These are phyloP conservation scores for Athalia circularis DNA, from an alignment of 2,888 invertebrate genomes.

Conservation along the genomic window DNA sequence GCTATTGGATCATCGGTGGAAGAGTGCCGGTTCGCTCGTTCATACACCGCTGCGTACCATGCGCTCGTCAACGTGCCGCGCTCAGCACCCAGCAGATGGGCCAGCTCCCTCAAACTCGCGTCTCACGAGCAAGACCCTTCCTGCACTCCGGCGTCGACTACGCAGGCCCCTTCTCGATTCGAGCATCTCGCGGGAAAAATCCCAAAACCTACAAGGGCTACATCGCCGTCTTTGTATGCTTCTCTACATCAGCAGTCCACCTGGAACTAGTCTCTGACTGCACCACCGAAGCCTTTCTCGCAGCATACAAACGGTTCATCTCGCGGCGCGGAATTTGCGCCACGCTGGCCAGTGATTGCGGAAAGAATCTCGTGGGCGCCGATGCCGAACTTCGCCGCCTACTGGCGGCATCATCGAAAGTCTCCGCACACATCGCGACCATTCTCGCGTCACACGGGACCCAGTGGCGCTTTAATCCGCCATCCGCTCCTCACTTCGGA, in stretches of 20 bases:
- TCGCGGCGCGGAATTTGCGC: constrained; percentile 51
- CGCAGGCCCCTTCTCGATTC: constrained; percentile 48
- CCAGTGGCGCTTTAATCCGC: constrained; percentile 58
- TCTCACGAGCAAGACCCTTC: constrained; percentile 39
- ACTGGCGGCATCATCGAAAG: background rate
- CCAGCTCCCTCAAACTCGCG: constrained; percentile 54
- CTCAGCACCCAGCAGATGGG: constrained; percentile 58
- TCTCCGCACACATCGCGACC: background rate
- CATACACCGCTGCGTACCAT: constrained; percentile 46
- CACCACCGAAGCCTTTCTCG: constrained; percentile 53
- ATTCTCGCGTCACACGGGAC: constrained; percentile 48
- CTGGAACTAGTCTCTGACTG: constrained; percentile 55
- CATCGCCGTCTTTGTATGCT: constrained; percentile 54
- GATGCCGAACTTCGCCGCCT: constrained; percentile 44
- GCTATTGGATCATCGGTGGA: constrained; percentile 52
- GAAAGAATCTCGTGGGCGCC: constrained; percentile 46
- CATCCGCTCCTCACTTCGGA: constrained; percentile 59
- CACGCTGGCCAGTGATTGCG: constrained; percentile 43
- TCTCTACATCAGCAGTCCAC: constrained; percentile 55
- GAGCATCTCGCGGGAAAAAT: constrained; percentile 45
- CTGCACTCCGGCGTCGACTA: constrained; percentile 49
- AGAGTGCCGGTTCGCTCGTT: constrained; percentile 44
- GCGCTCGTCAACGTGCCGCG: constrained; percentile 22
- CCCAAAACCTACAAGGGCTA: constrained; percentile 52
- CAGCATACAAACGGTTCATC: constrained; percentile 53